phyloP scores from a whole-genome alignment of 2,113 vertebrate genomes.

The Beaufortia kweichowensis region DNA sequence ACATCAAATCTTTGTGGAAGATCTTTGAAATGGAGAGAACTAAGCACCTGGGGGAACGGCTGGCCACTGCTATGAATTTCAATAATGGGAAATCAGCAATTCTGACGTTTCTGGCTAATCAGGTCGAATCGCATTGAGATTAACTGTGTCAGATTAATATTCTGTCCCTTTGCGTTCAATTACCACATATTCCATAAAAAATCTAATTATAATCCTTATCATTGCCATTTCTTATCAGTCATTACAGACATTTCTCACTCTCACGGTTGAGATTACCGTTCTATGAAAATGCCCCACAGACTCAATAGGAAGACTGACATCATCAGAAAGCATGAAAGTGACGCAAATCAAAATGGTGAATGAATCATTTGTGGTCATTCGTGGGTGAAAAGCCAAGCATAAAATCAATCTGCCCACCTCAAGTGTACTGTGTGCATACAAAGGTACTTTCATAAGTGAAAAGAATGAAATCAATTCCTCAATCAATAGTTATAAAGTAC shows the following conservation, averaged over 20 bases:
- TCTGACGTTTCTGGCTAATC: slow-evolving; percentile 16
- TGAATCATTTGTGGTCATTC: slow-evolving; percentile 1
- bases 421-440: background rate
- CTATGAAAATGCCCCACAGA: background rate
- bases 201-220: slow-evolving; percentile 29
- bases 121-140: slow-evolving; percentile 7
- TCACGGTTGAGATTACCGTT: background rate
- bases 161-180: slow-evolving; percentile 22
- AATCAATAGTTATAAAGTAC: background rate
- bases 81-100: slow-evolving; percentile 27
- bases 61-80: slow-evolving; percentile 26
- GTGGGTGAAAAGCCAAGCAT: background rate
- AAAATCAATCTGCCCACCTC: slow-evolving; percentile 7
- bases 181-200: slow-evolving; percentile 8
- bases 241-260: background rate
- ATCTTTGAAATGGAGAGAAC: slow-evolving; percentile 33
- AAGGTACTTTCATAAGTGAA: slow-evolving; percentile 10
- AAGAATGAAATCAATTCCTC: background rate
- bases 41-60: slow-evolving; percentile 25
- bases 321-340: background rate
- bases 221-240: slow-evolving; percentile 2
- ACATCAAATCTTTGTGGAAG: slow-evolving; percentile 24
- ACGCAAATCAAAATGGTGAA: background rate
- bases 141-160: slow-evolving; percentile 19
- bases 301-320: background rate